Base-by-base conservation (phyloP, 2,888 invertebrate species). In the Phortica okadai region DNA sequence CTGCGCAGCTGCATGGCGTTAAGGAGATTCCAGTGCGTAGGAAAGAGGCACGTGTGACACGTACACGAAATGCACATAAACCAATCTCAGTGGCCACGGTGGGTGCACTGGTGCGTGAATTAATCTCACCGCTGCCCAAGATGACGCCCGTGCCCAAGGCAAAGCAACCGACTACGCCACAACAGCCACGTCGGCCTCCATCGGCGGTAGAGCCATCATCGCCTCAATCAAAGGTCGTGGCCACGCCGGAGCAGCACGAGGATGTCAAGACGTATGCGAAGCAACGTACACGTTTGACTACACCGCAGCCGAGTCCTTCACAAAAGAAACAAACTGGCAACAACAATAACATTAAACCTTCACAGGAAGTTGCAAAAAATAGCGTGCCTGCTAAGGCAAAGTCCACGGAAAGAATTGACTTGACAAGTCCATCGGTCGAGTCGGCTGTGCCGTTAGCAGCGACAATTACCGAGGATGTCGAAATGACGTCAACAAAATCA, bases 81-180 rank as follows among this genome's bases (percentile, higher is more conserved):
- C 85, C 88, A 2, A 67, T 87, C 76, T 58, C 66, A 3, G 0
- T 84, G n/a, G 86, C 77, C 0, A 82, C 74, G 0, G 69, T 62
- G 0, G 73, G 72, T n/a, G 76, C 76, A 7, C 16, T 85, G 6
- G 8, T 11, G 25, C 72, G 76, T 11, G 82, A 77, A 50, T 67
- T 82, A 54, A 80, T 81, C 0, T 82, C 85, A 2, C 88, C 85
- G 0, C 82, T 85, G 82, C 50, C 82, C 0, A 88, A 88, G 74
- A 74, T 86, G 87, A 45, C 81, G 0, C 82, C 82, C 1, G 16
- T 86, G 50, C 88, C 85, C 6, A 69, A 50, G 69, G 45, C 6
- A 14, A 58, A 25, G 11, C 59, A 56, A 21, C 58, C 64, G 58
- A 5, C 11, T 16, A 41, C 25, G n/a, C 58, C 14, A 33, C 44